Conservation (phyloP, 2,797 vertebrate species). For the Nannoperca australis region DNA sequence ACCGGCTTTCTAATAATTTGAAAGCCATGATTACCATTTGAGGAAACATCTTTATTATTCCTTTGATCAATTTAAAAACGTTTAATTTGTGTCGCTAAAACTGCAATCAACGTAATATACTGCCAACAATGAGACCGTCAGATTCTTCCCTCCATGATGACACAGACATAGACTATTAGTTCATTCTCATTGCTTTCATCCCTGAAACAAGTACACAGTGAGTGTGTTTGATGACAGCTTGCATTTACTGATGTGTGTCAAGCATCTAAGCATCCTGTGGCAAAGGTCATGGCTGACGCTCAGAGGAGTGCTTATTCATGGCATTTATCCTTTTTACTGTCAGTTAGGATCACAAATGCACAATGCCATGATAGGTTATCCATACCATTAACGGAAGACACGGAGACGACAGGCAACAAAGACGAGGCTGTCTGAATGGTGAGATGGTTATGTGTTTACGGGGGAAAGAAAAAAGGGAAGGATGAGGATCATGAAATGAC, state of each 20-base stretch:
- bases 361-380: conserved; percentile 66
- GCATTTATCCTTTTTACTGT: conserved; percentile 77
- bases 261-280: conserved; percentile 42
- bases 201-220: conserved; percentile 9
- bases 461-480: conserved; percentile 12
- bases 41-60: neutral
- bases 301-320: conserved; percentile 54
- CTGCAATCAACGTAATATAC: neutral
- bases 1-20: neutral
- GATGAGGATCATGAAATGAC: conserved; percentile 64
- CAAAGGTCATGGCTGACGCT: conserved; percentile 69
- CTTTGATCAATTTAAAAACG: no score
- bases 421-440: conserved; percentile 55
- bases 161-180: neutral
- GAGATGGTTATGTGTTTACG: conserved; percentile 67
- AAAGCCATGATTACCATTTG: neutral
- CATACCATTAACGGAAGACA: conserved; percentile 63
- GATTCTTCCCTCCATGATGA: neutral
- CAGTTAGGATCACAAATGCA: conserved; percentile 69
- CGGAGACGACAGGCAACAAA: conserved; percentile 60
- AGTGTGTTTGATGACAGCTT: conserved; percentile 27
- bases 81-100: neutral
- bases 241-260: conserved; percentile 46
- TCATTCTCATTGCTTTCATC: conserved; percentile 30
- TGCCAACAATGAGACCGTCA: neutral